These are phyloP conservation scores for Tetrax tetrax DNA, from an alignment of 2,113 vertebrate genomes.

Conservation along the genomic window DNA sequence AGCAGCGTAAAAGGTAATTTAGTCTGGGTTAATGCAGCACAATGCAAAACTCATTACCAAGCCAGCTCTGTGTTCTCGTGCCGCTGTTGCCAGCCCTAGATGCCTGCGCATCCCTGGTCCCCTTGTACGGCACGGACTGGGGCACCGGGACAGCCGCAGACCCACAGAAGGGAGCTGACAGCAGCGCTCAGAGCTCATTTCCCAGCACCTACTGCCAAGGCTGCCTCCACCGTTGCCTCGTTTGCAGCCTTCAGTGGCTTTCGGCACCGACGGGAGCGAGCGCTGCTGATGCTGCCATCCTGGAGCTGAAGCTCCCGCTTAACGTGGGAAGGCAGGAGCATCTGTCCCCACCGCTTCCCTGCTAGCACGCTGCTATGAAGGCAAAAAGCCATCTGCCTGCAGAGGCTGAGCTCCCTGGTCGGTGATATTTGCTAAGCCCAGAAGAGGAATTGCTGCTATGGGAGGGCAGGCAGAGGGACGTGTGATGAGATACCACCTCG, in stretches of 20 bases:
- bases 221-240: background rate
- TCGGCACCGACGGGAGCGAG: rapidly evolving
- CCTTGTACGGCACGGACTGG: background rate
- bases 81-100: background rate
- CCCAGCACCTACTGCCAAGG: background rate
- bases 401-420: background rate
- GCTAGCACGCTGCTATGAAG: background rate
- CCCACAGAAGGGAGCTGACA: background rate
- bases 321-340: background rate
- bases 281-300: background rate
- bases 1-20: background rate
- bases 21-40: background rate
- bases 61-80: rapidly evolving
- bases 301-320: background rate
- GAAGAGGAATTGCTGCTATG: background rate
- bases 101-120: background rate
- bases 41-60: background rate
- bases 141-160: background rate
- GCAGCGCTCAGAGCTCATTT: rapidly evolving
- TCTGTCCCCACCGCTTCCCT: background rate
- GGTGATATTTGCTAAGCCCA: background rate
- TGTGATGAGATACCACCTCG: rapidly evolving
- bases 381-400: background rate
- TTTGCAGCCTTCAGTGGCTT: background rate
- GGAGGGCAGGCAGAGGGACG: background rate